A percentile compares a stretch with the other conserved stretches of the same genome.
Conservation (phyloP, 2,797 vertebrate species). For the Leptatherina wallacei region DNA sequence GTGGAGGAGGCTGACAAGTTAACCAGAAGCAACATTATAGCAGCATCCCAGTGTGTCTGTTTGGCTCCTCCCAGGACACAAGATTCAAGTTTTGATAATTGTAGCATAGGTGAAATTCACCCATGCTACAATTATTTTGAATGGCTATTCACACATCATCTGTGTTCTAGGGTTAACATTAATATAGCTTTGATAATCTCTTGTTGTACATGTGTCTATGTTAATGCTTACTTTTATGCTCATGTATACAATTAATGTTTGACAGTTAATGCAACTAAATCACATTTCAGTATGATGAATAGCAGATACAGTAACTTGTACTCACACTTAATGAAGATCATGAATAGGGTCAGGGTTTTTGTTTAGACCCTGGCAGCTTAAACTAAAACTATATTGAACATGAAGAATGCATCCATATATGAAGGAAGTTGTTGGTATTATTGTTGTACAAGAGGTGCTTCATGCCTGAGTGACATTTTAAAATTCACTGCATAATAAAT, state of each 20-base stretch:
- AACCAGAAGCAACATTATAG: conserved; percentile 45
- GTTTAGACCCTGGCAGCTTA: conserved; percentile 1
- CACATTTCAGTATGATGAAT: background rate
- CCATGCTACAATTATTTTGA: background rate
- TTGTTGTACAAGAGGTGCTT: conserved; percentile 24
- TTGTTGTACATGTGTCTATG: background rate
- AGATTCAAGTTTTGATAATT: conserved; percentile 41
- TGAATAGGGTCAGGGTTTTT: conserved; percentile 15
- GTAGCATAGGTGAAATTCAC: background rate
- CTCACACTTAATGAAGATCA: conserved; percentile 24
- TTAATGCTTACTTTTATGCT: conserved; percentile 4
- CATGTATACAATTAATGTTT: conserved; percentile 2
- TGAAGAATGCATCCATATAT: conserved; percentile 36
- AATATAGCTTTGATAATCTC: background rate
- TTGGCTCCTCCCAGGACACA: conserved; percentile 59
- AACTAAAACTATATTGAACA: conserved; percentile 7
- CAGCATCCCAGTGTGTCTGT: conserved; percentile 46
- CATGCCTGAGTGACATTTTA: conserved; percentile 68
- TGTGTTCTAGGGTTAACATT: background rate
- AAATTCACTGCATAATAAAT: conserved; percentile 69
- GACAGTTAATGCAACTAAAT: conserved; percentile 10
- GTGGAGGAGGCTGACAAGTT: conserved; percentile 58
- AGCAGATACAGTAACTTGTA: conserved; percentile 3
- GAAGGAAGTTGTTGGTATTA: conserved; percentile 40
- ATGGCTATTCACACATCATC: too few species aligned